A percentile compares a stretch with the other conserved stretches of the same genome.
phyloP scores from a whole-genome alignment of 2,113 vertebrate species.

The Tenebrosternarchus preto region DNA sequence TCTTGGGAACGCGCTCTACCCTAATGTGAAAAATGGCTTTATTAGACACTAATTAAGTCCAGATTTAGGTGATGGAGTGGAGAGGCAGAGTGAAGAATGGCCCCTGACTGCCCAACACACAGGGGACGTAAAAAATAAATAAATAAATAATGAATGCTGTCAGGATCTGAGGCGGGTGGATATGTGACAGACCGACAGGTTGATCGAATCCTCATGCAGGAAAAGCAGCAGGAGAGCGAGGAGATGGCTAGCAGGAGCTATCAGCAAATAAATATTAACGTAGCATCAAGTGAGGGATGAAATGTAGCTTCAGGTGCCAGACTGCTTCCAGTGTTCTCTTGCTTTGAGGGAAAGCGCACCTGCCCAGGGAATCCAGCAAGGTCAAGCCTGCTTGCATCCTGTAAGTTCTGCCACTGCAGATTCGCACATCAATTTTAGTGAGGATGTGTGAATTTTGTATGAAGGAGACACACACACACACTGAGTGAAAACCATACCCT shows the following conservation, averaged over 20 bases:
- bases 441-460: too few relatives aligned
- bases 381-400: too few relatives aligned
- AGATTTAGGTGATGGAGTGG: constrained; percentile 64
- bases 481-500: too few relatives aligned
- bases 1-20: constrained; percentile 51
- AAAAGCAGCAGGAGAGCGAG: constrained; percentile 20
- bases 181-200: constrained; percentile 57
- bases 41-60: constrained; percentile 66
- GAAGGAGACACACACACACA: too few relatives aligned
- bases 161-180: constrained; percentile 40
- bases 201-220: constrained; percentile 38
- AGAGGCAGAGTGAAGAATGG: constrained; percentile 63
- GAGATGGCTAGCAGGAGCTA: constrained; percentile 15
- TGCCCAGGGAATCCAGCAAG: too few relatives aligned
- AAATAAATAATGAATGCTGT: constrained; percentile 58
- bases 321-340: too few relatives aligned
- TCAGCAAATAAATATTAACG: constrained; percentile 10
- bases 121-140: constrained; percentile 56
- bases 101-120: constrained; percentile 52
- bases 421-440: too few relatives aligned
- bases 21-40: constrained; percentile 67
- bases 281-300: not conserved
- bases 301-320: not conserved
- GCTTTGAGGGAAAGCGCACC: too few relatives aligned
- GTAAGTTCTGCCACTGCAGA: too few relatives aligned